A percentile compares a stretch with the other conserved stretches of the same genome.
These are phyloP conservation scores for Branchellion lobata DNA, from an alignment of 2,888 invertebrate species.

Conservation along the genomic window DNA sequence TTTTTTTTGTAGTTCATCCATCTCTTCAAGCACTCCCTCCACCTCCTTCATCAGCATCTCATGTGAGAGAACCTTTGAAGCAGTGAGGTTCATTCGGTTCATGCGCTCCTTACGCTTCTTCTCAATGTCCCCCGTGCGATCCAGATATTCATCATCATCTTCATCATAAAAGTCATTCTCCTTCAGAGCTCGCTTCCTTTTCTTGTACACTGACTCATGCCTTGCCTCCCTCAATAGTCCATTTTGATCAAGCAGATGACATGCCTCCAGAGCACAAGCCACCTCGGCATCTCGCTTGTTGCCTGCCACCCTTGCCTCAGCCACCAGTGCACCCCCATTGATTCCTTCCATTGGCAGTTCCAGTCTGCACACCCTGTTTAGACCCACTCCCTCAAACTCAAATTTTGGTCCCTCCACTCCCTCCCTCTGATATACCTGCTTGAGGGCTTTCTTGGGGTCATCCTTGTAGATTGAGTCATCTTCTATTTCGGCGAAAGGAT, in stretches of 20 bases:
- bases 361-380: conserved; percentile 74
- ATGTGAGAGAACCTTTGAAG: conserved; percentile 64
- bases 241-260: conserved; percentile 81
- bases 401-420: conserved; percentile 81
- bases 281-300: conserved; percentile 91
- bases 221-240: conserved; percentile 78
- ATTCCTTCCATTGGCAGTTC: conserved; percentile 78
- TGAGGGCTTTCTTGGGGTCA: conserved; percentile 90
- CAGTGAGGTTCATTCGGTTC: conserved; percentile 66
- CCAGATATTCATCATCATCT: conserved; percentile 92
- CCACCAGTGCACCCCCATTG: conserved; percentile 74
- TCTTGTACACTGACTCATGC: conserved; percentile 71
- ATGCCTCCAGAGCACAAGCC: conserved; percentile 92
- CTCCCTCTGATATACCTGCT: conserved; percentile 92
- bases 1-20: conserved; percentile 68
- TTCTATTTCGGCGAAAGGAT: conserved; percentile 57
- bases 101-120: conserved; percentile 79
- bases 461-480: conserved; percentile 85
- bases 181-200: conserved; percentile 73
- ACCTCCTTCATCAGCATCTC: conserved; percentile 68
- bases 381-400: conserved; percentile 77
- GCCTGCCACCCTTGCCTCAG: conserved; percentile 73
- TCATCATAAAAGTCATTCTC: conserved; percentile 89
- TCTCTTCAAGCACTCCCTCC: conserved; percentile 64
- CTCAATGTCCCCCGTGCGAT: conserved; percentile 89